These are phyloP conservation scores for Leucophenga montana DNA, from an alignment of 2,888 invertebrate species.

Conservation along the genomic window DNA sequence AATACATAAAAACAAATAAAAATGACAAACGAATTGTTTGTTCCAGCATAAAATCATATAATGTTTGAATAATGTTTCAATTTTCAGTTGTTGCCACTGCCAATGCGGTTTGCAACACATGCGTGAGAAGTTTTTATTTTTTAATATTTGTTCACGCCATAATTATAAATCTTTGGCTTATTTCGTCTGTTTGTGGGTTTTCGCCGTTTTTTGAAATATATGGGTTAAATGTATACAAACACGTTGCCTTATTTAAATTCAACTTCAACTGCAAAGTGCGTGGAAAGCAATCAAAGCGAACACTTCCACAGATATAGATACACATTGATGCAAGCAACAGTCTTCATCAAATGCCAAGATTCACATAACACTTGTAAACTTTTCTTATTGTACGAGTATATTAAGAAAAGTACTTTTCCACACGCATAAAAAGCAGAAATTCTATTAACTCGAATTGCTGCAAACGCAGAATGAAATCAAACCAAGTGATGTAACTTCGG, in stretches of 20 bases:
- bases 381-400: too few species aligned
- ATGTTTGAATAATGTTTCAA: slow-evolving; percentile 40
- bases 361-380: too few species aligned
- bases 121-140: too few species aligned
- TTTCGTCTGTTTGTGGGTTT: too few species aligned
- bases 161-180: background rate
- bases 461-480: slow-evolving; percentile 9
- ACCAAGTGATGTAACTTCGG: background rate
- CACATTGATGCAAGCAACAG: background rate
- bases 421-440: background rate
- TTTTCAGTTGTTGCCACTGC: slow-evolving; percentile 37
- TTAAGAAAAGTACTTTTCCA: background rate
- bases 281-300: background rate
- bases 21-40: slow-evolving; percentile 20
- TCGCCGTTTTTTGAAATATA: too few species aligned
- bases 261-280: background rate
- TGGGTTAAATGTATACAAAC: too few species aligned
- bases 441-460: slow-evolving; percentile 2
- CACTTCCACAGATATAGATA: background rate
- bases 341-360: background rate
- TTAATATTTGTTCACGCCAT: background rate
- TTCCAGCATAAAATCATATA: slow-evolving; percentile 28
- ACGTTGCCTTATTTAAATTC: background rate
- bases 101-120: background rate
- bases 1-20: slow-evolving; percentile 13